Conservation (phyloP, 2,888 invertebrate species). For the Hirtodrosophila cameraria region DNA sequence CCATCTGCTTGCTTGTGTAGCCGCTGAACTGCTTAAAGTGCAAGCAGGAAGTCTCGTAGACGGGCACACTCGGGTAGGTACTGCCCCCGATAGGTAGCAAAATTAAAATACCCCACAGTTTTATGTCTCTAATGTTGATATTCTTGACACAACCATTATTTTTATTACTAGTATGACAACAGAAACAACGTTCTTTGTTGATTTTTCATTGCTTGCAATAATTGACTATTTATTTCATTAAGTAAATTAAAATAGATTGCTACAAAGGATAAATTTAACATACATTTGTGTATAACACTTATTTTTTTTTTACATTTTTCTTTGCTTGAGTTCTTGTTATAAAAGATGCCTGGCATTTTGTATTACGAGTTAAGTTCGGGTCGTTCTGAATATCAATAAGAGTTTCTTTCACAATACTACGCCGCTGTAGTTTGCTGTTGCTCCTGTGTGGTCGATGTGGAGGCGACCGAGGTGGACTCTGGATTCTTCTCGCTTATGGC, state of each 20-base stretch:
- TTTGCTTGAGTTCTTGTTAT: constrained; percentile 10
- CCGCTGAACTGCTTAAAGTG: too few species aligned
- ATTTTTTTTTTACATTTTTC: constrained; percentile 4
- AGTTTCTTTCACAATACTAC: constrained; percentile 41
- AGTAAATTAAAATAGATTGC: constrained; percentile 16
- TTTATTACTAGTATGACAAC: too few species aligned
- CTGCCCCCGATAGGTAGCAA: too few species aligned
- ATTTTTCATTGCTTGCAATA: constrained; percentile 50
- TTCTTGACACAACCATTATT: too few species aligned
- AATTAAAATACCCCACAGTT: too few species aligned
- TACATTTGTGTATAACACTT: constrained; percentile 5
- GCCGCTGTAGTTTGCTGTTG: constrained; percentile 82
- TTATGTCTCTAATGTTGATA: too few species aligned
- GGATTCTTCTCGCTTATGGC: constrained; percentile 87
- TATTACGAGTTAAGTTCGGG: not conserved
- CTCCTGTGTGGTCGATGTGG: constrained; percentile 73
- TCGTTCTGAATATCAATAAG: constrained; percentile 9
- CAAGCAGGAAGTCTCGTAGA: too few species aligned
- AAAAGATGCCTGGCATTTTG: too few species aligned
- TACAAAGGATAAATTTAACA: constrained; percentile 46
- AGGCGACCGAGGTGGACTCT: constrained; percentile 86
- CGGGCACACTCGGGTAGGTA: too few species aligned
- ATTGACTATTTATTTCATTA: constrained; percentile 52
- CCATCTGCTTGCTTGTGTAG: too few species aligned
- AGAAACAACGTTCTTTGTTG: not conserved